A percentile compares a stretch with the other conserved stretches of the same genome.
These are phyloP conservation scores for Pollenia labialis DNA, from an alignment of 2,888 invertebrate species.

Conservation along the genomic window DNA sequence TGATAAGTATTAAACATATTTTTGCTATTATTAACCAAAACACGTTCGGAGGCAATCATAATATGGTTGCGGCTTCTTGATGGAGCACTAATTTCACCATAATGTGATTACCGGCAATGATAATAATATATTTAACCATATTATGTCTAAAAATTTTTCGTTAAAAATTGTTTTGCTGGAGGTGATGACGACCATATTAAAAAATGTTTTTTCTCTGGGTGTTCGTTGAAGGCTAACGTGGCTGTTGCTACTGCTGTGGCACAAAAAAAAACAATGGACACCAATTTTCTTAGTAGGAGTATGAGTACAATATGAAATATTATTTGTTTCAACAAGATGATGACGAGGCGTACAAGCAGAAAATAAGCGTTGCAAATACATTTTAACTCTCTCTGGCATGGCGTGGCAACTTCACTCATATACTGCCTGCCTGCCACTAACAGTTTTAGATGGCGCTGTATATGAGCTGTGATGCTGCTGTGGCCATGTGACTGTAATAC, in stretches of 20 bases:
- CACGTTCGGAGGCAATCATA: too few relatives aligned
- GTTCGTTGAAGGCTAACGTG: constrained; percentile 1
- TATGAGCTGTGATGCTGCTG: constrained; percentile 9
- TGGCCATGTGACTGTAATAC: constrained; percentile 52
- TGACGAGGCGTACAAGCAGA: constrained; percentile 74
- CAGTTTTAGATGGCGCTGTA: constrained; percentile 54
- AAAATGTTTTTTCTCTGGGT: too few relatives aligned
- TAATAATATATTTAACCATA: too few relatives aligned
- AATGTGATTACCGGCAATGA: too few relatives aligned
- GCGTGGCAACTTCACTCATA: constrained; percentile 26
- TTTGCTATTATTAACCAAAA: too few relatives aligned
- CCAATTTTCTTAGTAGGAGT: constrained; percentile 41
- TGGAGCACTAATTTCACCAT: too few relatives aligned
- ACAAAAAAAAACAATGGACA: constrained; percentile 24
- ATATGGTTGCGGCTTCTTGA: too few relatives aligned
- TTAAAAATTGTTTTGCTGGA: too few relatives aligned
- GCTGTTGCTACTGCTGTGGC: constrained; percentile 15
- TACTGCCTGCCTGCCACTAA: constrained; percentile 27
- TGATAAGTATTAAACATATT: too few relatives aligned
- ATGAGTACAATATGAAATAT: constrained; percentile 62
- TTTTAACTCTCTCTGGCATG: constrained; percentile 51
- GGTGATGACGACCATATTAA: too few relatives aligned
- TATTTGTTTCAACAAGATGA: constrained; percentile 72
- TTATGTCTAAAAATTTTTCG: too few relatives aligned
- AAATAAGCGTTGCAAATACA: constrained; percentile 68